These are phyloP conservation scores for Hestina assimilis DNA, from an alignment of 1,140 invertebrate genomes.

Conservation along the genomic window DNA sequence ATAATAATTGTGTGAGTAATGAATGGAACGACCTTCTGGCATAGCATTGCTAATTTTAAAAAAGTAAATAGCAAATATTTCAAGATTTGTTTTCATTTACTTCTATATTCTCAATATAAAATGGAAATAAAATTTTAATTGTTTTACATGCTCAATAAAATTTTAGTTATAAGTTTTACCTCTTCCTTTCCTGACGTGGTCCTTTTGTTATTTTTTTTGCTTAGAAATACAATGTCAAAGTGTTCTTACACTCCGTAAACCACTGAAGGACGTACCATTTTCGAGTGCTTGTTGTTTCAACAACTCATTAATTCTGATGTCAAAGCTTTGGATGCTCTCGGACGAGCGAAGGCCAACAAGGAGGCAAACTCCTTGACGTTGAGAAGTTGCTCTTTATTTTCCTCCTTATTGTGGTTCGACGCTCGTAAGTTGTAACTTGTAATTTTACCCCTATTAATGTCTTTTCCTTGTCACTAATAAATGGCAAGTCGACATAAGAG, in stretches of 20 bases:
- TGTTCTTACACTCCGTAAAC: conserved; percentile 10
- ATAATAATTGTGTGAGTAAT: no score
- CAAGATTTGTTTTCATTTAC: no score
- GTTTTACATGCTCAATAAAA: no score
- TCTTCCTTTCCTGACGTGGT: no score
- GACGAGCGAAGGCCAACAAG: conserved; percentile 17
- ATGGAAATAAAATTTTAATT: no score
- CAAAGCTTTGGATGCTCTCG: conserved; percentile 17
- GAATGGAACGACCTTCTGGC: no score
- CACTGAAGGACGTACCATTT: conserved; percentile 21
- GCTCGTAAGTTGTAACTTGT: conserved; percentile 9
- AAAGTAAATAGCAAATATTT: no score
- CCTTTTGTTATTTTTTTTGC: neutral
- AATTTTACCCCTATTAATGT: conserved; percentile 1
- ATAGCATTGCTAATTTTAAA: no score
- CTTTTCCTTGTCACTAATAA: neutral
- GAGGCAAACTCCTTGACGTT: conserved; percentile 19
- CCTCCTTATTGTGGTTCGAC: neutral
- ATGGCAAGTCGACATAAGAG: no score
- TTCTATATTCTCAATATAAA: no score
- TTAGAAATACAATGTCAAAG: conserved; percentile 1
- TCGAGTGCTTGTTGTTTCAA: conserved; percentile 24
- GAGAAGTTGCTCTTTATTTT: conserved; percentile 20
- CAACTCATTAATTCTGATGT: conserved; percentile 29
- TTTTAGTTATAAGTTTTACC: no score